A percentile compares a stretch with the other conserved stretches of the same genome.
phyloP scores from a whole-genome alignment of 2,888 invertebrate genomes.

The Aphidius colemani region DNA sequence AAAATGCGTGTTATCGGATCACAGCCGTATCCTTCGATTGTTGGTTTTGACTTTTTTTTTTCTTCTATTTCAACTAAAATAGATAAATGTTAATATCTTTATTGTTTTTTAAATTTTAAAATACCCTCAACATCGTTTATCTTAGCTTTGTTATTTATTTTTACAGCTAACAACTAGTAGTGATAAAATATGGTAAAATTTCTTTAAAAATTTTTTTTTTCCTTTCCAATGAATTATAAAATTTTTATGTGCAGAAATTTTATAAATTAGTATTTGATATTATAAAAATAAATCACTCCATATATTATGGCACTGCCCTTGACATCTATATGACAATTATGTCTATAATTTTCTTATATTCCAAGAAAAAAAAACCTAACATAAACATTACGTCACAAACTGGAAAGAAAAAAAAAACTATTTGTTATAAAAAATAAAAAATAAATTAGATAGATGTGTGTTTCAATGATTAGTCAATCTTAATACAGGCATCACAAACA shows the following conservation, averaged over 20 bases:
- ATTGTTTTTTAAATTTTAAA: slow-evolving; percentile 5
- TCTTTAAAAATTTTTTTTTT: not conserved
- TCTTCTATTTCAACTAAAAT: not conserved
- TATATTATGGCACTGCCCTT: slow-evolving; percentile 33
- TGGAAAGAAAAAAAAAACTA: not conserved
- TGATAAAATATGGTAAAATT: too few relatives aligned
- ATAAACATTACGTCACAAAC: not conserved
- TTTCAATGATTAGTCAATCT: slow-evolving; percentile 40
- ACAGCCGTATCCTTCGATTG: slow-evolving; percentile 18
- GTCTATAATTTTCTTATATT: slow-evolving; percentile 1
- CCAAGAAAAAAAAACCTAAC: not conserved
- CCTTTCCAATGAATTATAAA: not conserved
- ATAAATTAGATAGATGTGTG: not conserved
- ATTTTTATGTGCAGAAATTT: too few relatives aligned
- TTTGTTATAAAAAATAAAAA: not conserved
- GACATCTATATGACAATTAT: slow-evolving; percentile 1
- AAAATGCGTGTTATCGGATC: slow-evolving; percentile 22
- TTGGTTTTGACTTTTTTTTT: not conserved
- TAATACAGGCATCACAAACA: slow-evolving; percentile 74
- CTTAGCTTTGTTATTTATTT: slow-evolving; percentile 10
- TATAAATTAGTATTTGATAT: slow-evolving; percentile 4
- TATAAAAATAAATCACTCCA: slow-evolving; percentile 30
- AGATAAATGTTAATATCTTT: too few relatives aligned
- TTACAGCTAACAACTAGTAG: not conserved
- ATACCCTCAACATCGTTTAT: too few relatives aligned